Percentiles rank a stretch among this genome's conserved stretches.
phyloP scores from a whole-genome alignment of 2,888 invertebrate species.

The Reticulitermes lucifugus region DNA sequence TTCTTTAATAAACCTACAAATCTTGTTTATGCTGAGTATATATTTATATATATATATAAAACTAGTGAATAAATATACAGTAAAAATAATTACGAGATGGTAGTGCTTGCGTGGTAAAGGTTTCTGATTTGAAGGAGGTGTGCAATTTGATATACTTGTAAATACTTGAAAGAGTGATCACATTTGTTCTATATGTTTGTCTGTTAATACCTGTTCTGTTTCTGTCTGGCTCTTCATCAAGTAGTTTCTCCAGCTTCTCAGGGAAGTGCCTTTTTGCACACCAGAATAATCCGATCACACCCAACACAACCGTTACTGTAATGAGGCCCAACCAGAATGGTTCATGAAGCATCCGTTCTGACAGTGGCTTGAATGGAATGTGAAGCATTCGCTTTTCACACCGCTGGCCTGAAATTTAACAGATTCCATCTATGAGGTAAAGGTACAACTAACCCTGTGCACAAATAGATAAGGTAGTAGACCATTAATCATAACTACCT shows the following conservation, averaged over 20 bases:
- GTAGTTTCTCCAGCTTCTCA: slow-evolving; percentile 84
- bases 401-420: slow-evolving; percentile 64
- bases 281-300: slow-evolving; percentile 83
- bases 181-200: too few relatives aligned
- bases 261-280: slow-evolving; percentile 89
- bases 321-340: slow-evolving; percentile 92
- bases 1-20: too few relatives aligned
- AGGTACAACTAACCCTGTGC: too few relatives aligned
- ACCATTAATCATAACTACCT: too few relatives aligned
- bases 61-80: too few relatives aligned
- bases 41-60: too few relatives aligned
- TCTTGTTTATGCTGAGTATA: too few relatives aligned
- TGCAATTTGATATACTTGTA: neutral
- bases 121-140: too few relatives aligned
- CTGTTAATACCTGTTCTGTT: slow-evolving; percentile 72
- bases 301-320: slow-evolving; percentile 84
- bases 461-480: too few relatives aligned
- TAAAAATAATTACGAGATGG: too few relatives aligned
- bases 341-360: slow-evolving; percentile 85
- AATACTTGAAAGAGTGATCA: too few relatives aligned
- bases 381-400: slow-evolving; percentile 78
- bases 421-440: neutral
- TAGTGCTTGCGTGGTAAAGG: too few relatives aligned
- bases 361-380: slow-evolving; percentile 78
- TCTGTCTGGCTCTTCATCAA: slow-evolving; percentile 83